phyloP scores from a whole-genome alignment of 2,888 invertebrate genomes.

The Notodonta ziczac region DNA sequence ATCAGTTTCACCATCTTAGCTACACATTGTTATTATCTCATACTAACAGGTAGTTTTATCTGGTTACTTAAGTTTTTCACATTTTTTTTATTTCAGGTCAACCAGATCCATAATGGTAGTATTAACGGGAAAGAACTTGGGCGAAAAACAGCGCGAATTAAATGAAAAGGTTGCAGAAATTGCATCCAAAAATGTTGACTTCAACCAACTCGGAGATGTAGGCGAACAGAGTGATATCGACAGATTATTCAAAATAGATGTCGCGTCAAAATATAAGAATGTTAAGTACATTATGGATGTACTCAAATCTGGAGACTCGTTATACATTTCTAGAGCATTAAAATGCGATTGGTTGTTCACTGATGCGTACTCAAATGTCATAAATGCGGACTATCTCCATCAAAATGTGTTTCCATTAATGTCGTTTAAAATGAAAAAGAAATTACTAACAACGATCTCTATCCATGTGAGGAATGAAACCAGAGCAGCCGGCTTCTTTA shows the following conservation, averaged over 20 bases:
- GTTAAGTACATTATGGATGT: slow-evolving; percentile 57
- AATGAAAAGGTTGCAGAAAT: slow-evolving; percentile 52
- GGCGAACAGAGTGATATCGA: slow-evolving; percentile 55
- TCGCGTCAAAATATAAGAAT: slow-evolving; percentile 60
- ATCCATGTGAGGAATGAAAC: slow-evolving; percentile 44
- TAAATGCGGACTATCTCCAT: slow-evolving; percentile 57
- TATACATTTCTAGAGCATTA: slow-evolving; percentile 59
- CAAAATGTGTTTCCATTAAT: slow-evolving; percentile 59
- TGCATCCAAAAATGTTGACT: slow-evolving; percentile 27
- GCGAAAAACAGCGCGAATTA: slow-evolving; percentile 50
- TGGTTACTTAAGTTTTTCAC: too few species aligned
- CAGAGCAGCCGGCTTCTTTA: slow-evolving; percentile 50
- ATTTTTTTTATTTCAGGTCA: not conserved
- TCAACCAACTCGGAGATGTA: slow-evolving; percentile 42
- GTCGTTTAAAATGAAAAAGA: slow-evolving; percentile 64
- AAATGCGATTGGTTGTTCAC: slow-evolving; percentile 60
- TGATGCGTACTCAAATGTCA: slow-evolving; percentile 45
- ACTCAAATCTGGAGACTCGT: slow-evolving; percentile 59
- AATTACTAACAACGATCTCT: slow-evolving; percentile 51
- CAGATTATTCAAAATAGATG: slow-evolving; percentile 62
- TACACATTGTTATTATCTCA: too few species aligned
- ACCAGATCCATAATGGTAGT: slow-evolving; percentile 40
- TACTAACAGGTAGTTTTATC: too few species aligned
- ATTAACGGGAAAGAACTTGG: slow-evolving; percentile 47
- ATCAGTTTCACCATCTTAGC: too few species aligned